Evolutionary conservation across 1,140 invertebrate species (phyloP), one percentile per base, ranked within the genome.

Genomic region (Bombus soroeensis): DNA sequence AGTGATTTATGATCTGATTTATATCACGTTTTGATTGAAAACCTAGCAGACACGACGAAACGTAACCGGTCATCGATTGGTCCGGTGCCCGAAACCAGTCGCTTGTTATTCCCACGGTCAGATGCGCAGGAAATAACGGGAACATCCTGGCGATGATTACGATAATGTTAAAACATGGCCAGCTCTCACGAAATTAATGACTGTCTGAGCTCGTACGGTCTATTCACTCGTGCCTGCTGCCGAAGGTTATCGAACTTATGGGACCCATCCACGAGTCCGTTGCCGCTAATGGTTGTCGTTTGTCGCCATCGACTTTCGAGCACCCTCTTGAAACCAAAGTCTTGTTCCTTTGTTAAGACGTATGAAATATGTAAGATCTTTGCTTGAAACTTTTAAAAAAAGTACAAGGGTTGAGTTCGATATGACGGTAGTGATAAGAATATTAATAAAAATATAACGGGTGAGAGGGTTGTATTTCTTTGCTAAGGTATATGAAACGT

Each of bases 121-220:
- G 41, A 72, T 77, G 47, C 47, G 86, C 47, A 71, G 88, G 66
- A 81, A 81, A 71, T 90, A 90, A 90, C 89, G 88, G 86, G 76
- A 81, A 88, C 77, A 88, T 88, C 83, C 75, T 59, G 41, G 68
- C 78, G 88, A 89, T 88, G 76, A 66, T 90, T 77, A 75, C 34
- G 87, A 90, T 90, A 90, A 90, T 86, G 85, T 64, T 86, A 64
- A 90, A 59, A 82, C 82, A 84, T 64, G 41, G 39, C 66, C 75
- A 79, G 71, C 79, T 88, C 76, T 34, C 43, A 66, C 37, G 72
- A 72, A 88, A 91, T 90, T 84, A 91, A 91, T 82, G 81, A 86
- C 71, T 79, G 43, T n/a, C 34, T 9, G 43, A 28, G 43, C 32
- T 73, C 39, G 41, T 62, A 74, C 43, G 82, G 73, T 64, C 43